phyloP scores from a whole-genome alignment of 2,888 invertebrate genomes.

The Drosophila demipolita region DNA sequence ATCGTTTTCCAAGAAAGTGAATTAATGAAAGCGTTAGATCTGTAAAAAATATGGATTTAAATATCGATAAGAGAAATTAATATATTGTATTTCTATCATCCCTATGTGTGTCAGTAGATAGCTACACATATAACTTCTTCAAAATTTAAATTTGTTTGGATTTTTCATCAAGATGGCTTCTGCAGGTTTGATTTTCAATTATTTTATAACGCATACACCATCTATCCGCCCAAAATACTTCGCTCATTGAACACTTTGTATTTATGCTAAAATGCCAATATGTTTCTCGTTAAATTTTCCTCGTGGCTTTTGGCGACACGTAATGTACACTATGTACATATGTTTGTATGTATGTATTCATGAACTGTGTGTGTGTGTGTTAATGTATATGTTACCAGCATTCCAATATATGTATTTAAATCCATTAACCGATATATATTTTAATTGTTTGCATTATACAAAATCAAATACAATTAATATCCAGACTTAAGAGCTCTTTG shows the following conservation, averaged over 20 bases:
- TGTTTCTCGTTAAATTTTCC: conserved; percentile 14
- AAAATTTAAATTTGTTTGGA: conserved; percentile 72
- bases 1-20: background rate
- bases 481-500: background rate
- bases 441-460: background rate
- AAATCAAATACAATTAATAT: background rate
- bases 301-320: conserved; percentile 60
- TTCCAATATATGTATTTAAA: conserved; percentile 2
- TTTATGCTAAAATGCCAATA: background rate
- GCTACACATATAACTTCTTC: conserved; percentile 55
- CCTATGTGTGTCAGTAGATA: conserved; percentile 42
- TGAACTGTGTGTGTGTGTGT: background rate
- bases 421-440: background rate
- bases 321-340: conserved; percentile 36
- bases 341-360: conserved; percentile 10
- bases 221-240: background rate
- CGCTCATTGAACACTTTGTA: background rate
- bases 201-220: conserved; percentile 4
- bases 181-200: conserved; percentile 88
- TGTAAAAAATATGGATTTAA: background rate
- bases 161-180: conserved; percentile 89
- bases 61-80: conserved; percentile 29
- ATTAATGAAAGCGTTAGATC: background rate
- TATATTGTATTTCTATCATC: conserved; percentile 21
- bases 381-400: background rate